These are phyloP conservation scores for Polyergus mexicanus DNA, from an alignment of 1,140 invertebrate genomes.

Conservation along the genomic window DNA sequence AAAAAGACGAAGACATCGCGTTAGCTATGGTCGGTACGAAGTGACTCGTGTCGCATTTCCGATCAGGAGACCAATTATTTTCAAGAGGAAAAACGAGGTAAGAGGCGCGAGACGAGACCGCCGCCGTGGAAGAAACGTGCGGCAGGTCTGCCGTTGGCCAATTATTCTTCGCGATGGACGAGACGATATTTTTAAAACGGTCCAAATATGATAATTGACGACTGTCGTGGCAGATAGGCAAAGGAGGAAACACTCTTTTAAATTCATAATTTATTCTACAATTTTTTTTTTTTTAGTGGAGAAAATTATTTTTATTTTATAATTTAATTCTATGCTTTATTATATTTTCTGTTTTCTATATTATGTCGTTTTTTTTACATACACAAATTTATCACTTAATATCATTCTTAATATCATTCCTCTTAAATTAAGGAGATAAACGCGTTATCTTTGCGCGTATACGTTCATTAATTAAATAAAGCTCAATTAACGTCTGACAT, in stretches of 20 bases:
- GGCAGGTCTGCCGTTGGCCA: not conserved
- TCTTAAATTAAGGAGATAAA: not conserved
- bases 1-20: not conserved
- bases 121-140: not conserved
- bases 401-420: too few species aligned
- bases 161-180: not conserved
- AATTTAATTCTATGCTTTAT: not conserved
- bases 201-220: slow-evolving; percentile 1
- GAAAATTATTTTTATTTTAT: too few species aligned
- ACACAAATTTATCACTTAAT: not conserved
- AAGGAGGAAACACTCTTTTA: not conserved
- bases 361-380: not conserved
- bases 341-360: not conserved
- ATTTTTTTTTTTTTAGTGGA: too few species aligned
- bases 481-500: not conserved
- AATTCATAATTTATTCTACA: not conserved
- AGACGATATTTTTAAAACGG: too few species aligned
- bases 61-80: slow-evolving; percentile 66
- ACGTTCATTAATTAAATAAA: not conserved
- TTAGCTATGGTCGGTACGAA: not conserved
- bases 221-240: not conserved
- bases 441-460: not conserved
- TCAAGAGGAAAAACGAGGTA: slow-evolving; percentile 60
- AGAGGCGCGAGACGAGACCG: not conserved
- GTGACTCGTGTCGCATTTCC: slow-evolving; percentile 45